Base-by-base conservation (phyloP, 2,888 invertebrate species). In the Disparrhopalites patrizii region DNA sequence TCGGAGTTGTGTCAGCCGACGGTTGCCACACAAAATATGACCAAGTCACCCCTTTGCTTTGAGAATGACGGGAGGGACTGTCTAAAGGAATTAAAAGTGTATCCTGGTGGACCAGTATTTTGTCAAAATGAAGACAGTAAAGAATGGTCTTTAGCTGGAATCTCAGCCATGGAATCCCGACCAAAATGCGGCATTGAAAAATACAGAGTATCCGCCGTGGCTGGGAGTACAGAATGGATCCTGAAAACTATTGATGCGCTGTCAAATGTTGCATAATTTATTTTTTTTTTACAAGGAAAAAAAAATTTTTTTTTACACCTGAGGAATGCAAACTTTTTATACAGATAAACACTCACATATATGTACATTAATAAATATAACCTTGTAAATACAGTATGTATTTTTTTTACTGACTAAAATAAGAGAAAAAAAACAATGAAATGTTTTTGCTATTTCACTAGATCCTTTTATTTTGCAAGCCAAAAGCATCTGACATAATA, bases 171-270 rank as follows among this genome's bases (percentile, higher is more conserved):
- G 8, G 68, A 75, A 51, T 73, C 74, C 38, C 67, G 73, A 36
- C 74, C 76, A 15, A 75, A 74, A 68, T 76, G 75, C 61, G 76
- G 76, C 4, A 70, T 75, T 31, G 73, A 75, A 51, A 73, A 75
- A 62, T 73, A 70, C 47, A 65, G 73, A 31, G 68, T 73, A 1
- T 68, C 73, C 4, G 69, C 89, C 77, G 86, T 91, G 61, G 83
- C 86, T 15, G 88, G 91, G 0, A 91, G 91, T 77, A 84, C 91
- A 27, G 89, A 90, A 71, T 93, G 93, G 93, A 90, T 93, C 76
- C 83, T 85, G 76, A 86, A 89, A 75, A 90, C 89, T 8, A 86
- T 91, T 50, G 74, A 74, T 63, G 74, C 73, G 3, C 55, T 74
- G 18, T 69, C 72, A 31, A 73, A 71, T 28, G 63, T 38, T 31